Evolutionary conservation across 1,140 invertebrate species (phyloP).

Genomic region (Eulimnadia texana): DNA sequence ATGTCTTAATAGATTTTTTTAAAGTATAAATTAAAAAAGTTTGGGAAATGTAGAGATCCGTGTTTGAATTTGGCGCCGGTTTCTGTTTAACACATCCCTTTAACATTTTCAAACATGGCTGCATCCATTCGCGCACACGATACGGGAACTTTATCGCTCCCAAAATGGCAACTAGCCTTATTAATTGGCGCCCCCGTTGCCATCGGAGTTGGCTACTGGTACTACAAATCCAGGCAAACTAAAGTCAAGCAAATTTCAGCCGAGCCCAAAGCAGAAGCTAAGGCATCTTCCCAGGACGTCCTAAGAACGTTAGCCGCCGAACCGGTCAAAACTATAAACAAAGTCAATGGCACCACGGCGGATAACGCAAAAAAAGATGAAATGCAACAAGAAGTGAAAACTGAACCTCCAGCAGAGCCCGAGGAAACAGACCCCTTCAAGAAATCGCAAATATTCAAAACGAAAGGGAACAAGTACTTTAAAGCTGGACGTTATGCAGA

Average conservation of each 20-base stretch:
- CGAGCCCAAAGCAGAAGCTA: constrained; percentile 8
- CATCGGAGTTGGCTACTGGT: constrained; percentile 64
- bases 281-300: constrained; percentile 16
- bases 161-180: constrained; percentile 59
- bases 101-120: constrained; percentile 18
- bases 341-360: background rate
- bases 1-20: too few relatives aligned
- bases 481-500: constrained; percentile 71
- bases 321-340: background rate
- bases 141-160: constrained; percentile 24
- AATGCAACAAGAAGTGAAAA: constrained; percentile 19
- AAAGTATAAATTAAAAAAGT: too few relatives aligned
- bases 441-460: constrained; percentile 59
- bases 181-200: constrained; percentile 63
- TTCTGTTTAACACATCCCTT: background rate
- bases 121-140: constrained; percentile 17
- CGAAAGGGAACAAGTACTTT: constrained; percentile 74
- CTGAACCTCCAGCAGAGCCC: background rate
- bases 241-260: constrained; percentile 17
- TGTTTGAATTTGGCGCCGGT: background rate
- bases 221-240: constrained; percentile 41
- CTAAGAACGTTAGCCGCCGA: constrained; percentile 4
- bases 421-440: constrained; percentile 38
- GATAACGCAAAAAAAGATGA: constrained; percentile 20
- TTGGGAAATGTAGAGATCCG: too few relatives aligned